Conservation (phyloP, 1,140 invertebrate genomes). For the Drosophila grimshawi region DNA sequence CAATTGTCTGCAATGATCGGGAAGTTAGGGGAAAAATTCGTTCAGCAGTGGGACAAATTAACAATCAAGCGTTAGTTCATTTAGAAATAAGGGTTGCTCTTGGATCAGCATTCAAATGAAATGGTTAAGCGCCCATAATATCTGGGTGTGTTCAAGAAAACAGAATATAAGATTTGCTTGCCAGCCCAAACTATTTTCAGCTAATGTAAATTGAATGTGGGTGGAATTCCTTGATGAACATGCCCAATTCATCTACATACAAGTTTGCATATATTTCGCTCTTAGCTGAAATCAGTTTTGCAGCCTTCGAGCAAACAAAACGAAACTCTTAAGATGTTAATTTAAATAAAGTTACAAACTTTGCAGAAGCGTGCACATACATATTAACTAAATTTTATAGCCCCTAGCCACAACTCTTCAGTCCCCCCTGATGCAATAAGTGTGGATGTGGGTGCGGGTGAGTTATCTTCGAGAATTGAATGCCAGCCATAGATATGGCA, state of each 20-base stretch:
- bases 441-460: no score
- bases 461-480: slow-evolving; percentile 10
- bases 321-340: slow-evolving; percentile 53
- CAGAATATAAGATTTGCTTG: background rate
- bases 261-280: background rate
- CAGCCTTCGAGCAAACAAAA: slow-evolving; percentile 39
- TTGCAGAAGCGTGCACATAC: slow-evolving; percentile 32
- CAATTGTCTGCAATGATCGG: slow-evolving; percentile 59
- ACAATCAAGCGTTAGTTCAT: background rate
- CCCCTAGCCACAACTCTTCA: slow-evolving; percentile 11
- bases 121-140: no score
- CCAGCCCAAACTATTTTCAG: background rate
- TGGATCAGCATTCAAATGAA: background rate
- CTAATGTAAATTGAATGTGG: background rate
- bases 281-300: slow-evolving; percentile 36
- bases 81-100: background rate
- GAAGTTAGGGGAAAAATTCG: background rate
- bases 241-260: slow-evolving; percentile 1
- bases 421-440: background rate
- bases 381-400: slow-evolving; percentile 46
- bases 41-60: background rate
- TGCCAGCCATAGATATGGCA: slow-evolving; percentile 17
- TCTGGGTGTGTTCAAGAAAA: no score
- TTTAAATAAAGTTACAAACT: slow-evolving; percentile 67
- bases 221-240: background rate